phyloP scores from a whole-genome alignment of 35 echinoderm and acorn worm genomes.

The Apostichopus californicus region DNA sequence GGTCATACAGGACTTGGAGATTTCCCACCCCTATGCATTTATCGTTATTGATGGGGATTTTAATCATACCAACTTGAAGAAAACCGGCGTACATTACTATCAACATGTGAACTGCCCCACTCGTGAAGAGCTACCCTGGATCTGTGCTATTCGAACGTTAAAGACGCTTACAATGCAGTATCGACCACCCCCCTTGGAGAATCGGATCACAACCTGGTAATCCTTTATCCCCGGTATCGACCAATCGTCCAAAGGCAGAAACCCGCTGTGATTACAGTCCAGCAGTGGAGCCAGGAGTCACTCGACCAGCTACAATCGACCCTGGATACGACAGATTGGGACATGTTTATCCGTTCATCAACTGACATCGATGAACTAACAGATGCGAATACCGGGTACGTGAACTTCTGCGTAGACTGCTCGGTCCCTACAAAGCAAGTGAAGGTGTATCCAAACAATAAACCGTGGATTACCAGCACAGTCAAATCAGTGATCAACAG shows the following conservation, averaged over 20 bases:
- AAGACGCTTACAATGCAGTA: neutral
- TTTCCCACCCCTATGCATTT: neutral
- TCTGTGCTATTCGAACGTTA: slow-evolving; percentile 3
- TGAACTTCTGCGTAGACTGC: no score
- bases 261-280: slow-evolving; percentile 25
- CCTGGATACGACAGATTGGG: slow-evolving; percentile 59
- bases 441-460: no score
- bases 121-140: neutral
- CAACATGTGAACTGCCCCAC: slow-evolving; percentile 3
- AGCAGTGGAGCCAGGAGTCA: slow-evolving; percentile 45
- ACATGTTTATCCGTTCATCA: slow-evolving; percentile 22
- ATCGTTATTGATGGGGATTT: neutral
- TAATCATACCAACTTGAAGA: neutral
- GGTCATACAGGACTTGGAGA: neutral
- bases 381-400: no score
- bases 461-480: no score
- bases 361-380: no score
- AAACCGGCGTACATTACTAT: neutral
- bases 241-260: slow-evolving; percentile 49
- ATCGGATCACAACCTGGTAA: slow-evolving; percentile 20
- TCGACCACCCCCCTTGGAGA: neutral
- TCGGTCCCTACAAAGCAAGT: no score
- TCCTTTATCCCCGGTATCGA: slow-evolving; percentile 58
- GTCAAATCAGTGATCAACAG: no score
- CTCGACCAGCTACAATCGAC: slow-evolving; percentile 26